A percentile compares a stretch with the other conserved stretches of the same genome.
phyloP scores from a whole-genome alignment of 2,888 invertebrate species.

The Lissocephala sabroskyi region DNA sequence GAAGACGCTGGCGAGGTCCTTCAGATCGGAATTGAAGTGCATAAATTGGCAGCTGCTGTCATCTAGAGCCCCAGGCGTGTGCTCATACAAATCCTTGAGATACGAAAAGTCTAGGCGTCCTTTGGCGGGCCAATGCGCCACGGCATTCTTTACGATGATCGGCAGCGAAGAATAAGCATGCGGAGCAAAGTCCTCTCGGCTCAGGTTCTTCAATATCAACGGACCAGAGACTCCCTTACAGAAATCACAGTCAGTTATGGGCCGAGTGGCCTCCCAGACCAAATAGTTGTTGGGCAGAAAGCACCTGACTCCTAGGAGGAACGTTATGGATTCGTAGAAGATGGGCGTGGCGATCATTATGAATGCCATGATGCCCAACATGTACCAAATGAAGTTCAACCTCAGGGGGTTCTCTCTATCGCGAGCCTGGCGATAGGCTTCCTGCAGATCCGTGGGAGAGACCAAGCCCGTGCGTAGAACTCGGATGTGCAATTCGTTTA shows the following conservation, averaged over 20 bases:
- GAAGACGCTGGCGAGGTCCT: slow-evolving; percentile 83
- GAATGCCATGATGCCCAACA: slow-evolving; percentile 66
- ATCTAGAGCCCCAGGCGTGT: slow-evolving; percentile 80
- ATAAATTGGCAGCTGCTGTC: slow-evolving; percentile 91
- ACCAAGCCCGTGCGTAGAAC: slow-evolving; percentile 67
- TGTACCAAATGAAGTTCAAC: slow-evolving; percentile 61
- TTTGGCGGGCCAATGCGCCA: slow-evolving; percentile 84
- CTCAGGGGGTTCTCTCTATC: slow-evolving; percentile 58
- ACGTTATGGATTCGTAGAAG: slow-evolving; percentile 68
- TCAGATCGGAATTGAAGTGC: slow-evolving; percentile 87
- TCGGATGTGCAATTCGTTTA: slow-evolving; percentile 65
- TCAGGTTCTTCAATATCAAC: slow-evolving; percentile 79
- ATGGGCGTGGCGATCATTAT: slow-evolving; percentile 69
- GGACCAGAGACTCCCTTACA: slow-evolving; percentile 81
- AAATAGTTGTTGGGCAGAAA: slow-evolving; percentile 87
- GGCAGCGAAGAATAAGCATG: slow-evolving; percentile 87
- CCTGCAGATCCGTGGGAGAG: slow-evolving; percentile 61
- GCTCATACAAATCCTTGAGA: slow-evolving; percentile 81
- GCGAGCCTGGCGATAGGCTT: slow-evolving; percentile 65
- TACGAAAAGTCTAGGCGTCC: slow-evolving; percentile 78
- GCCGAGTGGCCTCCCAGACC: slow-evolving; percentile 89
- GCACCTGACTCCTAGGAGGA: slow-evolving; percentile 79
- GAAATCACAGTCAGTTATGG: slow-evolving; percentile 85
- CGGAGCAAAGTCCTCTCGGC: slow-evolving; percentile 78
- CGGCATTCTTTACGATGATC: slow-evolving; percentile 84